These are phyloP conservation scores for Acanthosepion lycidas DNA, from an alignment of 2,888 invertebrate genomes.

Conservation along the genomic window DNA sequence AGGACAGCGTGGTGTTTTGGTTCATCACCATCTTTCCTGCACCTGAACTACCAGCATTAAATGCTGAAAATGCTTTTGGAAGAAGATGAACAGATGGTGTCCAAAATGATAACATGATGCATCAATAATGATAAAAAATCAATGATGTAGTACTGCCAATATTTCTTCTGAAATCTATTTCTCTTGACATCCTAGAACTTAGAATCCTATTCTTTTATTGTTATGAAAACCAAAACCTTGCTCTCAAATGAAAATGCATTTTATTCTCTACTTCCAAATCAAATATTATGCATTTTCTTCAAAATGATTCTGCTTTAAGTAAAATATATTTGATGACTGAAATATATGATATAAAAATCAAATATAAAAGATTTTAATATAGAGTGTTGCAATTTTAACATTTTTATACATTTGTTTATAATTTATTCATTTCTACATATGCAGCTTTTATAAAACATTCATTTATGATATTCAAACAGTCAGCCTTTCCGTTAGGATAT, in stretches of 20 bases:
- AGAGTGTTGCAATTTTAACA: slow-evolving; percentile 8
- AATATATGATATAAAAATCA: not conserved
- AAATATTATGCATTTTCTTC: not conserved
- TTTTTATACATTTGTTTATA: slow-evolving; percentile 22
- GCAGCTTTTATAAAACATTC: not conserved
- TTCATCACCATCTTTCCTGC: not conserved
- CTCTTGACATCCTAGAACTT: not conserved
- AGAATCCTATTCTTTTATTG: slow-evolving; percentile 33
- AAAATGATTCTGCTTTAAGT: not conserved
- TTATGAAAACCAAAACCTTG: not conserved
- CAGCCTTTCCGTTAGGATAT: slow-evolving; percentile 13
- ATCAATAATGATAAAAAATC: slow-evolving; percentile 3
- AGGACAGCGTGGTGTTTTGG: slow-evolving; percentile 40
- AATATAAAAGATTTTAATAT: not conserved
- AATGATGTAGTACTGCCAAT: not conserved
- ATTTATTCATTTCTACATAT: slow-evolving; percentile 17
- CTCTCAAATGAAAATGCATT: not conserved
- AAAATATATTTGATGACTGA: not conserved
- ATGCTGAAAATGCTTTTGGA: not conserved
- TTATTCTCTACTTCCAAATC: not conserved
- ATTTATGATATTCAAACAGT: not conserved
- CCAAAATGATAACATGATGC: not conserved
- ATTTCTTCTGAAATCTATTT: slow-evolving; percentile 6
- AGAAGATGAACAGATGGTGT: slow-evolving; percentile 33
- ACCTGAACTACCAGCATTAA: not conserved